A percentile compares a stretch with the other conserved stretches of the same genome.
phyloP scores from a whole-genome alignment of 2,797 vertebrate species.

The Nothura maculosa region DNA sequence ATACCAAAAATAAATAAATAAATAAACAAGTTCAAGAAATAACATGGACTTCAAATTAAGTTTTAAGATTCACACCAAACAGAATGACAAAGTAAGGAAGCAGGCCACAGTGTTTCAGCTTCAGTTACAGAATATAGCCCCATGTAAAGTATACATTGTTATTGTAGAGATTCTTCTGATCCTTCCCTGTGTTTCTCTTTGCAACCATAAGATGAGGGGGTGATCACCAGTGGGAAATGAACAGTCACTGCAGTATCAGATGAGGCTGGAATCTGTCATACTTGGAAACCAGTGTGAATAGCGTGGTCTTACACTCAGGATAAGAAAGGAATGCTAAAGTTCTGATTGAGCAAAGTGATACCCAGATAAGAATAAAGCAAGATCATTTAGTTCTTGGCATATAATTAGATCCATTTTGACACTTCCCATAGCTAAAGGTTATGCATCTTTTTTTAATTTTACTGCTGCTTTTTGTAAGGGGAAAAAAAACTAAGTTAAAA shows the following conservation, averaged over 20 bases:
- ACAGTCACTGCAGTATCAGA: background rate
- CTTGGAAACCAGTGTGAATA: constrained; percentile 9
- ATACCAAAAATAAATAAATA: background rate
- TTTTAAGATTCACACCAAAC: background rate
- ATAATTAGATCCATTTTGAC: background rate
- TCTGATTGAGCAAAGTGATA: background rate
- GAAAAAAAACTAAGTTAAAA: background rate
- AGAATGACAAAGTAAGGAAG: background rate
- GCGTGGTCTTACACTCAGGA: background rate
- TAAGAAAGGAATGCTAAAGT: background rate
- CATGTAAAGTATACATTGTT: background rate
- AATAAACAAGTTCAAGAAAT: background rate
- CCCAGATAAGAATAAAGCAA: background rate
- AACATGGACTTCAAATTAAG: background rate
- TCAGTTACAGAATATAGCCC: background rate
- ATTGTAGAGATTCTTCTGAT: constrained; percentile 21
- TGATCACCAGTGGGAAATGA: constrained; percentile 16
- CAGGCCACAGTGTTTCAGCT: background rate
- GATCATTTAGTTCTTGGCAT: background rate
- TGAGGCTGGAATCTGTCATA: constrained; percentile 37
- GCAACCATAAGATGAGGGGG: constrained; percentile 2
- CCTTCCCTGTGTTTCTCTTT: constrained; percentile 14
- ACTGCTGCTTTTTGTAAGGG: background rate
- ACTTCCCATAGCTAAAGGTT: background rate
- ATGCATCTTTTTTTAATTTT: background rate